Conservation (phyloP, 2,888 invertebrate species). For the Pristionchus entomophagus region DNA sequence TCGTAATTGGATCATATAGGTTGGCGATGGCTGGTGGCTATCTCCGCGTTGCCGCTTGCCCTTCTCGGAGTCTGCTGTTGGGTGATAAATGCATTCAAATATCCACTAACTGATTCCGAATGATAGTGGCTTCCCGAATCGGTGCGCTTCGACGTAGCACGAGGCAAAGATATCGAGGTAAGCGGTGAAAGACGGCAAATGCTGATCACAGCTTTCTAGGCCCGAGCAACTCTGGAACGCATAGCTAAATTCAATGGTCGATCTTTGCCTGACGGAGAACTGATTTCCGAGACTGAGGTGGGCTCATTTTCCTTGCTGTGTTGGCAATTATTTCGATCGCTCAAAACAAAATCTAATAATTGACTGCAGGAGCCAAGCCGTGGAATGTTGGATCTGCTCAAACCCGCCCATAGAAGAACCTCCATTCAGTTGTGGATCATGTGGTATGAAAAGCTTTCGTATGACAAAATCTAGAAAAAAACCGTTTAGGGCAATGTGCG, state of each 20-base stretch:
- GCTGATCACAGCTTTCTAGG: not conserved
- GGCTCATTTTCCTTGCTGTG: not conserved
- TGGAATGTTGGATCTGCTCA: not conserved
- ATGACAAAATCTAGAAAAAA: not conserved
- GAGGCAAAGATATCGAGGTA: not conserved
- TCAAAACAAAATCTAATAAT: not conserved
- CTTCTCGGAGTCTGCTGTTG: not conserved
- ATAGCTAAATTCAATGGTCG: not conserved
- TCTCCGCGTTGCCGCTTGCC: not conserved
- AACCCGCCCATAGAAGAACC: not conserved
- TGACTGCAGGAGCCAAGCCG: not conserved
- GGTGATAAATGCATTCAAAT: not conserved
- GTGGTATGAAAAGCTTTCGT: not conserved
- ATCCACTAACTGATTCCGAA: not conserved
- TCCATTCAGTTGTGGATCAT: slow-evolving; percentile 4
- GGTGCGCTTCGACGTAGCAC: not conserved
- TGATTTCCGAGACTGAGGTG: not conserved
- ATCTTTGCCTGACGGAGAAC: not conserved
- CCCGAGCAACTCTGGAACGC: not conserved
- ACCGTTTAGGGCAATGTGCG: not conserved
- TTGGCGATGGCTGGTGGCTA: slow-evolving; percentile 28
- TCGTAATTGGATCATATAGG: not conserved
- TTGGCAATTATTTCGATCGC: not conserved
- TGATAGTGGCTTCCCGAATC: slow-evolving; percentile 6
- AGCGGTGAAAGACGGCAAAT: not conserved